A percentile compares a stretch with the other conserved stretches of the same genome.
phyloP scores from a whole-genome alignment of 2,888 invertebrate genomes.

The Slavum lentiscoides region DNA sequence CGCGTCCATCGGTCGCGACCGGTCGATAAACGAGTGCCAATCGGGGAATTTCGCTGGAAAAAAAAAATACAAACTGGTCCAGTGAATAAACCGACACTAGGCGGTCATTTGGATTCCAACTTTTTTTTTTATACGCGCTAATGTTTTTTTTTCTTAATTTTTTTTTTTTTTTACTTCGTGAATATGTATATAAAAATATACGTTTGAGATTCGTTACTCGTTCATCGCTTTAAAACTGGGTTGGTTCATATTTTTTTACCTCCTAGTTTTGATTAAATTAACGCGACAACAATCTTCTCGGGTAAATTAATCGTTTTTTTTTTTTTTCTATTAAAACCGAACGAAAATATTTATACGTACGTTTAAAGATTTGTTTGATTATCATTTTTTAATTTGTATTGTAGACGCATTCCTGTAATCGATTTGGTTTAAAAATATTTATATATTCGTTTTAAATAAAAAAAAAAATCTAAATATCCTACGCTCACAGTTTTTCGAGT shows the following conservation, averaged over 20 bases:
- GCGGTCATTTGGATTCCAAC: not conserved
- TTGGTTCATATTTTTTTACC: not conserved
- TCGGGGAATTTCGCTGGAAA: conserved; percentile 10
- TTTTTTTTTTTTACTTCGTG: too few species aligned
- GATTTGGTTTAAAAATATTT: not conserved
- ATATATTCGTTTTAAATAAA: too few species aligned
- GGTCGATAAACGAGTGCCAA: conserved; percentile 47
- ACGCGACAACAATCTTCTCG: not conserved
- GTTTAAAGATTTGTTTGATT: too few species aligned
- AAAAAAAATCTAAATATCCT: too few species aligned
- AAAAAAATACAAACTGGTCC: not conserved
- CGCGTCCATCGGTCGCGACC: not conserved
- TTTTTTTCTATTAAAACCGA: conserved; percentile 6
- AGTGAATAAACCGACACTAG: not conserved
- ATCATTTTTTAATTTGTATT: not conserved
- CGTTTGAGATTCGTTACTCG: not conserved
- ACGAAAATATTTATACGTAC: not conserved
- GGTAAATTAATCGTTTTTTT: conserved; percentile 16
- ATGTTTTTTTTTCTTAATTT: not conserved
- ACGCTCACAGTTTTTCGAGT: too few species aligned
- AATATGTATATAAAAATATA: too few species aligned
- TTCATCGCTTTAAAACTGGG: not conserved
- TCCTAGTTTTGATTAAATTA: not conserved
- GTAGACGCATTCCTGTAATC: not conserved
- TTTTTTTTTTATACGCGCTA: not conserved